Conservation (phyloP, 1,140 invertebrate genomes). For the Megalonaias nervosa region DNA sequence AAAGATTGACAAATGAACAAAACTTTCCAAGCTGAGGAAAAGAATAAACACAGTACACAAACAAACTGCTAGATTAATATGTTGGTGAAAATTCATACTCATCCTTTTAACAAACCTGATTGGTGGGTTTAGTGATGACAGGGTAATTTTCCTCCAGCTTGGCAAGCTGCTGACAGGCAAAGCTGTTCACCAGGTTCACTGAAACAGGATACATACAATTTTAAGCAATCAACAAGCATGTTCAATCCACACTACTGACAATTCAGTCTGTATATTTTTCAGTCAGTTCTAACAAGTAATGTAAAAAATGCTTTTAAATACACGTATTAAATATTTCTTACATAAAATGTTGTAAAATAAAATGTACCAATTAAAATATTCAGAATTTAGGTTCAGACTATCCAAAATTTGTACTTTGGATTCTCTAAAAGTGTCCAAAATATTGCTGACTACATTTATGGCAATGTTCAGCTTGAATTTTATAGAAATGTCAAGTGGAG, state of each 20-base stretch:
- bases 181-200: constrained; percentile 40
- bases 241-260: background rate
- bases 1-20: background rate
- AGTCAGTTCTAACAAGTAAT: no score
- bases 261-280: no score
- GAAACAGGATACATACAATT: constrained; percentile 12
- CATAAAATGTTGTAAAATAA: no score
- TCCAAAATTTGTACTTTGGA: no score
- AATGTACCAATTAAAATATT: no score
- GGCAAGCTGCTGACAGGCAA: constrained; percentile 50
- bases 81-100: background rate
- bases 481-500: no score
- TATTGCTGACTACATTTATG: no score
- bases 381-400: no score
- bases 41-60: background rate
- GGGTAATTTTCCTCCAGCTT: constrained; percentile 53
- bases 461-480: no score
- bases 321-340: no score
- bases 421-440: no score
- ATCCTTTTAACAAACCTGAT: constrained; percentile 34
- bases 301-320: no score
- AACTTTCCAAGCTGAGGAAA: background rate
- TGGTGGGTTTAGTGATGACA: constrained; percentile 48
- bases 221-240: background rate
- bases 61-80: background rate